phyloP scores from a whole-genome alignment of 1,140 invertebrate species.

The Heliconius congener region DNA sequence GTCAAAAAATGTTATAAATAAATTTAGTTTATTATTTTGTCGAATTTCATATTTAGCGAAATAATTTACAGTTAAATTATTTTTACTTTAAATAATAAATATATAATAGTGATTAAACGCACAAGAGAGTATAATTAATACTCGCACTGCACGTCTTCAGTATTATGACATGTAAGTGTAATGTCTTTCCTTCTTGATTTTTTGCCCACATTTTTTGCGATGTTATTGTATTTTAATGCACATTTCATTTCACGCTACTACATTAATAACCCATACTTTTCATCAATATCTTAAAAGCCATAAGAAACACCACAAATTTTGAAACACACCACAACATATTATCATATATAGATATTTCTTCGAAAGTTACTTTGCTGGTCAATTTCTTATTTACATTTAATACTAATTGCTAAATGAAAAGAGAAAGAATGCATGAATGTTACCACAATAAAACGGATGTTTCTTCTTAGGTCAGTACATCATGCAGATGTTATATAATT shows the following conservation, averaged over 20 bases:
- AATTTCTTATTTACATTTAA: no score
- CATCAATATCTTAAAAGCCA: background rate
- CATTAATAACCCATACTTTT: no score
- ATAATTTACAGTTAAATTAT: background rate
- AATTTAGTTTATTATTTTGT: no score
- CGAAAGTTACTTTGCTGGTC: no score
- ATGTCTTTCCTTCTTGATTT: background rate
- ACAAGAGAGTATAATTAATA: background rate
- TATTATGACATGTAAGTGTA: background rate
- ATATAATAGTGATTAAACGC: background rate
- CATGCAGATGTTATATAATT: slow-evolving; percentile 32
- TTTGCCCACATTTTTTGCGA: background rate
- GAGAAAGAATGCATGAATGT: no score
- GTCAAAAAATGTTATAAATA: no score
- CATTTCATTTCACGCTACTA: no score
- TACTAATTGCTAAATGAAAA: no score
- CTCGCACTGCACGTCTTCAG: background rate
- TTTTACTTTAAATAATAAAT: background rate
- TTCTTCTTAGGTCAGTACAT: slow-evolving; percentile 9
- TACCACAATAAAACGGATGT: background rate
- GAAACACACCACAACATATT: background rate
- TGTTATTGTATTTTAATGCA: background rate
- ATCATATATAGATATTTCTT: no score
- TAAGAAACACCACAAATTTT: background rate
- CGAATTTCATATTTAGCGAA: background rate